phyloP scores from a whole-genome alignment of 2,113 vertebrate species.

The Clupea harengus region DNA sequence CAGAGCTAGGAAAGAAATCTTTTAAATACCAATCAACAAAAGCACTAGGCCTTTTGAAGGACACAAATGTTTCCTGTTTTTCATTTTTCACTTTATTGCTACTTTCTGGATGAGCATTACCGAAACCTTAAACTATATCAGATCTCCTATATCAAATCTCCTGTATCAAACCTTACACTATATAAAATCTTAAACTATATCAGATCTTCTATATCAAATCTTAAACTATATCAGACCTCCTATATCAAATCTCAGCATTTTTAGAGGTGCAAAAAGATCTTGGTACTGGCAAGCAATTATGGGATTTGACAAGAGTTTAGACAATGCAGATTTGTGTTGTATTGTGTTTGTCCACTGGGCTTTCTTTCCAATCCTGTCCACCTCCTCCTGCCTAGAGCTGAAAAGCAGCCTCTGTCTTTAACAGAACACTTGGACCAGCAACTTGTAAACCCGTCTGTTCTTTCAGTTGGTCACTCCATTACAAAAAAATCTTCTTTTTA shows the following conservation, averaged over 20 bases:
- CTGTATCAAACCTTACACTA: too few relatives aligned
- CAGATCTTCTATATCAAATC: background rate
- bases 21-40: background rate
- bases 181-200: too few relatives aligned
- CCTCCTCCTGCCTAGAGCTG: conserved; percentile 46
- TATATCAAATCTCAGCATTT: background rate
- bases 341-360: conserved; percentile 42
- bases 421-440: conserved; percentile 62
- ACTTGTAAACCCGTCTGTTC: conserved; percentile 68
- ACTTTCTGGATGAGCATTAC: background rate
- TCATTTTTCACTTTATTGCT: background rate
- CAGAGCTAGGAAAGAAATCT: background rate
- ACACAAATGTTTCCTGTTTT: background rate
- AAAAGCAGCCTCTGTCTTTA: conserved; percentile 53
- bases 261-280: background rate
- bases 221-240: background rate
- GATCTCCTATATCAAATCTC: too few relatives aligned
- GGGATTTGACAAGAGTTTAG: background rate
- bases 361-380: conserved; percentile 49
- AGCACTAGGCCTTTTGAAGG: background rate
- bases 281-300: background rate
- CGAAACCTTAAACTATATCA: background rate
- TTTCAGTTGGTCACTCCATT: conserved; percentile 56
- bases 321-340: conserved; percentile 22
- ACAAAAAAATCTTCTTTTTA: conserved; percentile 43